These are phyloP conservation scores for Macrobrachium rosenbergii DNA, from an alignment of 1,140 invertebrate species.

Conservation along the genomic window DNA sequence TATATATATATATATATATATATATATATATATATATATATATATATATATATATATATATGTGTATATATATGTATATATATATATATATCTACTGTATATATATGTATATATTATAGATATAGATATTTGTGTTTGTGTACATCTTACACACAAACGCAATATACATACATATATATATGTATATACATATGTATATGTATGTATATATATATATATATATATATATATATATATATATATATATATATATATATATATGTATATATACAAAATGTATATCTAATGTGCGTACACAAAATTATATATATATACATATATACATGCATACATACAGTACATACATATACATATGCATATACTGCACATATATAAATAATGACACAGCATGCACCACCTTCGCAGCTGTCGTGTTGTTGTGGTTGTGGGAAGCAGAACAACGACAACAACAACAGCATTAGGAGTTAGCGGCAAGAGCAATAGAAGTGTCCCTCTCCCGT, in stretches of 20 bases:
- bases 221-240: constrained; percentile 20
- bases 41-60: too few relatives aligned
- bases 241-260: constrained; percentile 6
- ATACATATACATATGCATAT: too few relatives aligned
- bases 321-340: too few relatives aligned
- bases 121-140: neutral
- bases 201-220: constrained; percentile 3
- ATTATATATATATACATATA: neutral
- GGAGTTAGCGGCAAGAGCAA: too few relatives aligned
- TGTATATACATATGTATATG: neutral
- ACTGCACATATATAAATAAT: neutral
- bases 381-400: too few relatives aligned
- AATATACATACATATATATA: neutral
- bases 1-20: constrained; percentile 3
- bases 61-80: neutral
- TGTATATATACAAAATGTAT: neutral
- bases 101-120: too few relatives aligned
- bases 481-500: too few relatives aligned
- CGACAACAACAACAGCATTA: too few relatives aligned
- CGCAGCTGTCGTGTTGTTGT: too few relatives aligned
- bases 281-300: neutral
- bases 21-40: constrained; percentile 17
- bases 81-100: neutral
- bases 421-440: too few relatives aligned
- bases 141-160: neutral